Percentiles rank a stretch among this genome's conserved stretches.
phyloP scores from a whole-genome alignment of 2,797 vertebrate genomes.

The Astyanax mexicanus region DNA sequence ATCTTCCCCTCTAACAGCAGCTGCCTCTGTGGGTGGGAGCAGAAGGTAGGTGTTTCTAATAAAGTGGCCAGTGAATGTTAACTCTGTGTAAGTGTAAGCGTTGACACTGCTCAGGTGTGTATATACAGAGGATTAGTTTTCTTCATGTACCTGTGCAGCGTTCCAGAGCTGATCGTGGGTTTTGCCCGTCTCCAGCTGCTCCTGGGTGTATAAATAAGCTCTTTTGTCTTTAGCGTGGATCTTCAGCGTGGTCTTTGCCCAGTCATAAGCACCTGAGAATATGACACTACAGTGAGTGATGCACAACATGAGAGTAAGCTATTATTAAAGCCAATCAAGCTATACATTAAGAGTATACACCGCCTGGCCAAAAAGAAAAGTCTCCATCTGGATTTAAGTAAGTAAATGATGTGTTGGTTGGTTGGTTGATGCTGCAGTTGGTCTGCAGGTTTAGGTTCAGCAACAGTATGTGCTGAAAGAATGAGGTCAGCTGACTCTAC shows the following conservation, averaged over 20 bases:
- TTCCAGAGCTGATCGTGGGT: conserved; percentile 90
- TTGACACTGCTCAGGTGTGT: background rate
- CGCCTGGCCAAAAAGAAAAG: too few species aligned
- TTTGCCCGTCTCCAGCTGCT: conserved; percentile 82
- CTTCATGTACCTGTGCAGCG: conserved; percentile 82
- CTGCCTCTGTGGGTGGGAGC: conserved; percentile 64
- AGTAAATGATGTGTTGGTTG: too few species aligned
- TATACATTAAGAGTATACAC: too few species aligned
- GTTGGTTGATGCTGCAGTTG: too few species aligned
- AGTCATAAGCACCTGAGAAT: conserved; percentile 77
- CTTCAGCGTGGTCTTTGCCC: conserved; percentile 86
- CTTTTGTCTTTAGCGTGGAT: conserved; percentile 83
- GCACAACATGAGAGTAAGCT: background rate
- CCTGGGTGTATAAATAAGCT: conserved; percentile 75
- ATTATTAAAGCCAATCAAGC: too few species aligned
- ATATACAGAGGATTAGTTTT: background rate
- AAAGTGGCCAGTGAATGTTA: background rate
- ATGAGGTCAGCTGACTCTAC: too few species aligned
- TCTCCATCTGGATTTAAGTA: too few species aligned
- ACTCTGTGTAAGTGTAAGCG: too few species aligned
- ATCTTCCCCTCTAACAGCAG: conserved; percentile 89
- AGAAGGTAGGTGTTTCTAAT: too few species aligned
- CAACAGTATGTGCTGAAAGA: too few species aligned
- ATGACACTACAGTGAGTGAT: background rate
- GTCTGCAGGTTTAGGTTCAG: too few species aligned